These are phyloP conservation scores for Nibea coibor DNA, from an alignment of 2,113 vertebrate species.

Conservation along the genomic window DNA sequence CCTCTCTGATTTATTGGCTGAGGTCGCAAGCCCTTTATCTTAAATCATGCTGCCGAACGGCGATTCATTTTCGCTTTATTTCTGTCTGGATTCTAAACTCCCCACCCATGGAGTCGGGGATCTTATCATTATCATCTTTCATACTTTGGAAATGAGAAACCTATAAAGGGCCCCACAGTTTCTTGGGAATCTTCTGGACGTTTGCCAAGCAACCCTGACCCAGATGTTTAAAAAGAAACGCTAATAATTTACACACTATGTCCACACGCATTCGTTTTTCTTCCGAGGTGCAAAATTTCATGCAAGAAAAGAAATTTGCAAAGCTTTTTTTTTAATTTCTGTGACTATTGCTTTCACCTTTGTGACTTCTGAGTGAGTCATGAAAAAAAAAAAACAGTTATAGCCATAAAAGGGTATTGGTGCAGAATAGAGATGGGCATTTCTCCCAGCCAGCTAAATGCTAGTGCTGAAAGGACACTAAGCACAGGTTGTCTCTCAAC, in stretches of 20 bases:
- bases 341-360: conserved; percentile 41
- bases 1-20: conserved; percentile 72
- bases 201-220: conserved; percentile 56
- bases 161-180: conserved; percentile 49
- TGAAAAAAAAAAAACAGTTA: conserved; percentile 44
- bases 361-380: conserved; percentile 33
- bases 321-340: neutral
- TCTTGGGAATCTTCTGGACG: conserved; percentile 59
- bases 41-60: conserved; percentile 67
- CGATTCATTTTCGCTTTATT: conserved; percentile 78
- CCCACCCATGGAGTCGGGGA: conserved; percentile 62
- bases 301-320: conserved; percentile 25
- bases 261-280: conserved; percentile 16
- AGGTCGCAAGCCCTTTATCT: conserved; percentile 64
- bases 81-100: conserved; percentile 68
- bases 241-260: conserved; percentile 48
- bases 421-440: conserved; percentile 60
- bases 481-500: conserved; percentile 72
- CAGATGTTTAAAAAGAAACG: conserved; percentile 59
- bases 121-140: conserved; percentile 73
- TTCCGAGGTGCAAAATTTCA: neutral
- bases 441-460: conserved; percentile 69
- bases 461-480: conserved; percentile 66
- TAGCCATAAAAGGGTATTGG: conserved; percentile 57
- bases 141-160: conserved; percentile 75